Evolutionary conservation across 2,113 vertebrate genomes (phyloP).

Genomic region (Murina feae): DNA sequence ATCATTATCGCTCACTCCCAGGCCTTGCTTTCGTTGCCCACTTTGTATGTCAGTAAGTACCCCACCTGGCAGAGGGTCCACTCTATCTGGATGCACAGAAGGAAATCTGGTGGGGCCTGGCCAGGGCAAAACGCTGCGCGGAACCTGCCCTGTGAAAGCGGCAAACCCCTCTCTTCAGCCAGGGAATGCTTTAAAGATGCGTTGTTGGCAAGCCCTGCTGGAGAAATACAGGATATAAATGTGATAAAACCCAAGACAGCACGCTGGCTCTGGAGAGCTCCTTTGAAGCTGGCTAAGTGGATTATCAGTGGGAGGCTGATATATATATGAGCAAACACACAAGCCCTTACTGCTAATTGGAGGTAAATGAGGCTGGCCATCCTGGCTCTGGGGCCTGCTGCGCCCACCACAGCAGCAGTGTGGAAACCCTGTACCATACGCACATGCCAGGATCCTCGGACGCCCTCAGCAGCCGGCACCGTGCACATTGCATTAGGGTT

Average conservation of each 20-base stretch:
- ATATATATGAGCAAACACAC: constrained; percentile 64
- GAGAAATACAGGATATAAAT: constrained; percentile 51
- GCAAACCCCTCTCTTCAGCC: neutral
- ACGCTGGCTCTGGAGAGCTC: constrained; percentile 29
- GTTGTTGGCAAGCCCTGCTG: constrained; percentile 14
- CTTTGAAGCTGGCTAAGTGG: constrained; percentile 75
- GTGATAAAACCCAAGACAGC: constrained; percentile 63
- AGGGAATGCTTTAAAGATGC: constrained; percentile 52
- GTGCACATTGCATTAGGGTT: neutral
- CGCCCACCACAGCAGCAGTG: neutral
- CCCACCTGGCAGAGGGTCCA: neutral
- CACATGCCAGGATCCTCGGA: neutral
- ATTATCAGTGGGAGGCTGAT: constrained; percentile 72
- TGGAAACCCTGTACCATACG: neutral
- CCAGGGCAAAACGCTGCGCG: neutral
- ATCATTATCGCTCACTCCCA: neutral
- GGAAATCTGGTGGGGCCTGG: constrained; percentile 33
- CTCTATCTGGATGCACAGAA: constrained; percentile 45
- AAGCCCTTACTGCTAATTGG: constrained; percentile 66
- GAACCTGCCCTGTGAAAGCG: neutral
- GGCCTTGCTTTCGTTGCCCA: constrained; percentile 36
- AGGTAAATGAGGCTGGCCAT: constrained; percentile 52
- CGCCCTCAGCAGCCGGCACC: neutral
- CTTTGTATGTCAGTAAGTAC: constrained; percentile 12
- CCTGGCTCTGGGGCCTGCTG: constrained; percentile 45